These are phyloP conservation scores for Misgurnus mizolepis DNA, from an alignment of 2,113 vertebrate species.

Conservation along the genomic window DNA sequence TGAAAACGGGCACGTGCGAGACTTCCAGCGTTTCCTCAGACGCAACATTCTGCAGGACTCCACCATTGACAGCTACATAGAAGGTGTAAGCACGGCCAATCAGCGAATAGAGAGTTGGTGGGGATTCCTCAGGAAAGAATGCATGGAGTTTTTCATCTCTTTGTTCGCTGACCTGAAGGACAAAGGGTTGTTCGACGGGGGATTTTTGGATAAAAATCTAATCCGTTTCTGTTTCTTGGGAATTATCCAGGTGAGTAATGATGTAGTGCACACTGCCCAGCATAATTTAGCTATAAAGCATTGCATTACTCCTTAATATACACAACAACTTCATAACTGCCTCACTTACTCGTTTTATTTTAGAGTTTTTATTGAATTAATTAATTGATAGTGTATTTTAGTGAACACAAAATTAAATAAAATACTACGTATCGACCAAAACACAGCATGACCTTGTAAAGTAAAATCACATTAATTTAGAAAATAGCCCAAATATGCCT, in stretches of 20 bases:
- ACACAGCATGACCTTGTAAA: no score
- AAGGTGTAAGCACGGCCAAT: constrained; percentile 45
- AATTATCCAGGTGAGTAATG: constrained; percentile 51
- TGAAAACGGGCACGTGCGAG: constrained; percentile 37
- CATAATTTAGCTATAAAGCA: no score
- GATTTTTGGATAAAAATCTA: constrained; percentile 25
- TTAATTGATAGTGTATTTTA: no score
- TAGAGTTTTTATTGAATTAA: no score
- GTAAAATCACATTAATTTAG: no score
- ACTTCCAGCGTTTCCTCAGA: constrained; percentile 44
- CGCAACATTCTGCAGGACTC: background rate
- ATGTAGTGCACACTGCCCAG: background rate
- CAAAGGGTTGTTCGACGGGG: constrained; percentile 36
- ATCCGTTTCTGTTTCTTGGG: constrained; percentile 53
- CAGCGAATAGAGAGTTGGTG: constrained; percentile 47
- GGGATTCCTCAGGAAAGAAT: constrained; percentile 49
- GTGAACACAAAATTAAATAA: no score
- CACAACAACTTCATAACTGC: background rate
- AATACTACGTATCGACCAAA: no score
- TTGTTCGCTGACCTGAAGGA: constrained; percentile 49
- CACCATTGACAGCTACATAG: constrained; percentile 36
- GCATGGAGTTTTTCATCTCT: constrained; percentile 49
- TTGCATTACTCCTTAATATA: no score
- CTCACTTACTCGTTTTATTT: no score
- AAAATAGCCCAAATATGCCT: no score